Evolutionary conservation across 2,113 vertebrate genomes (phyloP).

Genomic region (Pteronura brasiliensis): DNA sequence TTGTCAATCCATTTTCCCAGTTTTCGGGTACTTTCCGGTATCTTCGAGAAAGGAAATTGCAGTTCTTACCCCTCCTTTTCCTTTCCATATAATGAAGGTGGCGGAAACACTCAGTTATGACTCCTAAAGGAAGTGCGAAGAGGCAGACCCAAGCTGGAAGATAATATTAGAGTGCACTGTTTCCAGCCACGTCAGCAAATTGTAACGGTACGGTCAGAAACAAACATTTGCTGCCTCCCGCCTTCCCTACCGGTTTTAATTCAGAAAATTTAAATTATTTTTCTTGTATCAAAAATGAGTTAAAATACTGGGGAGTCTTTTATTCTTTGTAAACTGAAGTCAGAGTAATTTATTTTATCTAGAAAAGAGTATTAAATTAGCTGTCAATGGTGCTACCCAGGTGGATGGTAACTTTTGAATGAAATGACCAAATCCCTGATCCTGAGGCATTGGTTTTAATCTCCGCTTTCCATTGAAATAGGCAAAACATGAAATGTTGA

Average conservation of each 20-base stretch:
- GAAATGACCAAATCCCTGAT: slow-evolving; percentile 77
- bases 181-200: slow-evolving; percentile 24
- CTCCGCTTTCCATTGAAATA: slow-evolving; percentile 60
- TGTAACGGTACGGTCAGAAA: background rate
- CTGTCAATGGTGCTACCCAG: slow-evolving; percentile 77
- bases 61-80: background rate
- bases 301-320: slow-evolving; percentile 61
- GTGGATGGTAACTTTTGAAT: slow-evolving; percentile 79
- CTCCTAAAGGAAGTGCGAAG: background rate
- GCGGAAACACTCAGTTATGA: background rate
- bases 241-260: slow-evolving; percentile 47
- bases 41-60: slow-evolving; percentile 28
- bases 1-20: background rate
- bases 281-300: slow-evolving; percentile 62
- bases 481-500: slow-evolving; percentile 62
- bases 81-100: slow-evolving; percentile 27
- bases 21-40: background rate
- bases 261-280: slow-evolving; percentile 64
- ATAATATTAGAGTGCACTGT: background rate
- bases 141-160: background rate
- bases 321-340: slow-evolving; percentile 70
- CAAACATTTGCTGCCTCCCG: background rate
- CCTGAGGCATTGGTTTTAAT: slow-evolving; percentile 76
- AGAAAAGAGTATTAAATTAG: slow-evolving; percentile 83
- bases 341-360: slow-evolving; percentile 81